phyloP scores from a whole-genome alignment of 1,140 invertebrate genomes.

The Danaus plexippus region DNA sequence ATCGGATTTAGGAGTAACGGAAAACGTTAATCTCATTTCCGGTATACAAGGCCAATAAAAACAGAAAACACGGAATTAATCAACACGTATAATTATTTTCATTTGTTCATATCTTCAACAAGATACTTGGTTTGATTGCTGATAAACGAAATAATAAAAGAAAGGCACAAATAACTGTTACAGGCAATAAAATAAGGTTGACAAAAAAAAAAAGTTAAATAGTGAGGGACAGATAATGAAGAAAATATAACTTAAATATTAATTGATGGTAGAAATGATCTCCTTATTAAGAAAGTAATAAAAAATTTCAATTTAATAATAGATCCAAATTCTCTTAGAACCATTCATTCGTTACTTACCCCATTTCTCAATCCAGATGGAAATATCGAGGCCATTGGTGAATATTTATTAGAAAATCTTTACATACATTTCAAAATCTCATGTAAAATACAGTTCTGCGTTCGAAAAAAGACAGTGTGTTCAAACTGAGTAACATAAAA shows the following conservation, averaged over 20 bases:
- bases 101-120: background rate
- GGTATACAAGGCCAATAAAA: constrained; percentile 35
- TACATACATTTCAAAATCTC: constrained; percentile 8
- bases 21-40: constrained; percentile 36
- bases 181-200: no score
- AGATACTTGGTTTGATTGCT: no score
- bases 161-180: no score
- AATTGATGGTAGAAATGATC: no score
- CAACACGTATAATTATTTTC: constrained; percentile 8
- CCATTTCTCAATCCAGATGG: constrained; percentile 47
- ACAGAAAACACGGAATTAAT: constrained; percentile 17
- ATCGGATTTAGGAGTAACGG: constrained; percentile 14
- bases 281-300: no score
- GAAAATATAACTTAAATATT: no score
- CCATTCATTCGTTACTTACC: constrained; percentile 29
- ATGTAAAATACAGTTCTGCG: constrained; percentile 3
- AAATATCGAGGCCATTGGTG: constrained; percentile 48
- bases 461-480: constrained; percentile 20
- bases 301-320: no score
- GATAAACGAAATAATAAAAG: no score
- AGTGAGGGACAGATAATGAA: no score
- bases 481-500: constrained; percentile 28
- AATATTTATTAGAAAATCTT: constrained; percentile 1
- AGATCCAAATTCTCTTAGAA: no score
- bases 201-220: no score